A percentile compares a stretch with the other conserved stretches of the same genome.
phyloP scores from a whole-genome alignment of 1,140 invertebrate genomes.

The Hetaerina americana region DNA sequence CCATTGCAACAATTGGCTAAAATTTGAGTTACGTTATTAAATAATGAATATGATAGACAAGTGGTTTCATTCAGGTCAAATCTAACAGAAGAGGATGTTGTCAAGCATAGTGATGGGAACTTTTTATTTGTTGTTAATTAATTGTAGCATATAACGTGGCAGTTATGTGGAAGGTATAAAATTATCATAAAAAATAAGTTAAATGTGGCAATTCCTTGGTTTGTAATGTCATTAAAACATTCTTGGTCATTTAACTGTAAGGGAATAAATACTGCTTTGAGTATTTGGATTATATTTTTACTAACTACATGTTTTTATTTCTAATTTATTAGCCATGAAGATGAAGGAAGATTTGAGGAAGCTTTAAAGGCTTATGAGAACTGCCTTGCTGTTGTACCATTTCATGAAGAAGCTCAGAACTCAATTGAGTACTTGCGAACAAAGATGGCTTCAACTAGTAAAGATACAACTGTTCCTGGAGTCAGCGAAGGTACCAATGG shows the following conservation, averaged over 20 bases:
- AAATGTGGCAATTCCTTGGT: not conserved
- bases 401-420: constrained; percentile 70
- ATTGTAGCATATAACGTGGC: too few relatives aligned
- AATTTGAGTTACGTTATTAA: too few relatives aligned
- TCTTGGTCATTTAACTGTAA: not conserved
- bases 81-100: too few relatives aligned
- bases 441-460: constrained; percentile 28
- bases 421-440: constrained; percentile 62
- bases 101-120: too few relatives aligned
- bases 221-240: not conserved
- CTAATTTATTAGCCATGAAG: constrained; percentile 43
- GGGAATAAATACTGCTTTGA: not conserved
- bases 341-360: constrained; percentile 72
- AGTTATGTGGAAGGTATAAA: not conserved
- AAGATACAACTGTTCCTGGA: not conserved
- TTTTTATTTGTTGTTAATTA: too few relatives aligned
- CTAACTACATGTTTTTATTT: not conserved
- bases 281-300: not conserved
- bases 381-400: constrained; percentile 63
- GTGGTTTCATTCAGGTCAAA: too few relatives aligned
- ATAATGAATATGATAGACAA: too few relatives aligned
- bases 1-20: too few relatives aligned
- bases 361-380: constrained; percentile 71
- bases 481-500: constrained; percentile 32
- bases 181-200: constrained; percentile 1